These are phyloP conservation scores for Verasper variegatus DNA, from an alignment of 2,113 vertebrate genomes.

Conservation along the genomic window DNA sequence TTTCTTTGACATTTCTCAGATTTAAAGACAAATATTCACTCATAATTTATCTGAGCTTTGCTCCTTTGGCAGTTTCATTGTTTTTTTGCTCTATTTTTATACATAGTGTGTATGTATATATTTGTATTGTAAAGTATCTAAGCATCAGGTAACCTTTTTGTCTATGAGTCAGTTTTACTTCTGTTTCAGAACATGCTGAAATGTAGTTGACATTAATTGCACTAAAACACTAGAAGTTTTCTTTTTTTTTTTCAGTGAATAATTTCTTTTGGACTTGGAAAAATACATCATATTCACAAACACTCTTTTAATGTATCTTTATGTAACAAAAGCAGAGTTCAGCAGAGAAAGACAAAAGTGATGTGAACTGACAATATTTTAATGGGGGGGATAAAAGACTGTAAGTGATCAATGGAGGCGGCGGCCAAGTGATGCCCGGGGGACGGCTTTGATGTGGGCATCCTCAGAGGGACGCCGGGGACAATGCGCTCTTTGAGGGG, in stretches of 20 bases:
- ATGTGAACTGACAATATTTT: conserved; percentile 87
- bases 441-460: conserved; percentile 87
- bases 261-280: conserved; percentile 3
- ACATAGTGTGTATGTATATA: too few relatives aligned
- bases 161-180: too few relatives aligned
- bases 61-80: not conserved
- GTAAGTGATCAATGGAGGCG: conserved; percentile 91
- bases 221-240: too few relatives aligned
- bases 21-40: too few relatives aligned
- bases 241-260: not conserved
- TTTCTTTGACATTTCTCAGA: not conserved
- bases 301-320: conserved; percentile 68
- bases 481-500: conserved; percentile 88
- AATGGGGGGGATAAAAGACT: conserved; percentile 85
- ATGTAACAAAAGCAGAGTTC: conserved; percentile 80
- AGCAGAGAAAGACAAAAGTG: conserved; percentile 84
- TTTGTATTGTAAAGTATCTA: too few relatives aligned
- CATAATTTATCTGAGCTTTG: not conserved
- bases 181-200: too few relatives aligned
- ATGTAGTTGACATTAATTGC: too few relatives aligned
- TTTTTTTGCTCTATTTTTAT: not conserved
- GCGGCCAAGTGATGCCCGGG: conserved; percentile 85
- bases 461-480: conserved; percentile 81
- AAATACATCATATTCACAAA: conserved; percentile 39
- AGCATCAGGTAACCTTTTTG: too few relatives aligned